These are phyloP conservation scores for Lepidurus couesii DNA, from an alignment of 1,140 invertebrate species.

Conservation along the genomic window DNA sequence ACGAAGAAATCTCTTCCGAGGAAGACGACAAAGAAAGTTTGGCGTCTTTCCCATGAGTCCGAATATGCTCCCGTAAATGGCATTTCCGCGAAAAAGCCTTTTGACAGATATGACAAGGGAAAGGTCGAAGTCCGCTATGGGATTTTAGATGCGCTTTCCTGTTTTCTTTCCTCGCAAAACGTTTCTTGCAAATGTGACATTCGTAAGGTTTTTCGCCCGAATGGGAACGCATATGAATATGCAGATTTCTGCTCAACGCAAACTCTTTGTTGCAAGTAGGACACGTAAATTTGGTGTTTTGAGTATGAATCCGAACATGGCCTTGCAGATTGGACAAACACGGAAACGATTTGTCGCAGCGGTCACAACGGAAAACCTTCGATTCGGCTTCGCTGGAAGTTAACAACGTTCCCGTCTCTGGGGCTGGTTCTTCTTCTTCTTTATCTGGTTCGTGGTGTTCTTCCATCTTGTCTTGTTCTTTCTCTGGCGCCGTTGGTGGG, in stretches of 20 bases:
- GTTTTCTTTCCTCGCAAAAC: conserved; percentile 41
- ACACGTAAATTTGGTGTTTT: conserved; percentile 39
- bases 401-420: conserved; percentile 22
- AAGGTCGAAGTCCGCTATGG: conserved; percentile 39
- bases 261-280: conserved; percentile 39
- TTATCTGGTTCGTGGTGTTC: neutral
- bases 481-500: conserved; percentile 6
- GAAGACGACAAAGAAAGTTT: conserved; percentile 12
- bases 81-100: conserved; percentile 43
- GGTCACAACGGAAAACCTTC: conserved; percentile 40
- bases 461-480: neutral
- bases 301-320: conserved; percentile 44
- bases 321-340: conserved; percentile 43
- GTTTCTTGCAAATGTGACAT: conserved; percentile 42
- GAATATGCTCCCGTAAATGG: conserved; percentile 44
- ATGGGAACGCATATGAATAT: conserved; percentile 39
- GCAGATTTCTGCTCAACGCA: conserved; percentile 37
- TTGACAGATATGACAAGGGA: conserved; percentile 38
- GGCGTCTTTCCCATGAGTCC: conserved; percentile 38
- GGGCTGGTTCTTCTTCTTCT: conserved; percentile 25
- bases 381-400: conserved; percentile 30
- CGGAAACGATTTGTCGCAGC: conserved; percentile 45
- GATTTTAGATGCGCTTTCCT: conserved; percentile 39
- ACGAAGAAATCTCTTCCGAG: conserved; percentile 14
- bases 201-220: conserved; percentile 42